These are phyloP conservation scores for Anodontia alba DNA, from an alignment of 2,888 invertebrate genomes.

Conservation along the genomic window DNA sequence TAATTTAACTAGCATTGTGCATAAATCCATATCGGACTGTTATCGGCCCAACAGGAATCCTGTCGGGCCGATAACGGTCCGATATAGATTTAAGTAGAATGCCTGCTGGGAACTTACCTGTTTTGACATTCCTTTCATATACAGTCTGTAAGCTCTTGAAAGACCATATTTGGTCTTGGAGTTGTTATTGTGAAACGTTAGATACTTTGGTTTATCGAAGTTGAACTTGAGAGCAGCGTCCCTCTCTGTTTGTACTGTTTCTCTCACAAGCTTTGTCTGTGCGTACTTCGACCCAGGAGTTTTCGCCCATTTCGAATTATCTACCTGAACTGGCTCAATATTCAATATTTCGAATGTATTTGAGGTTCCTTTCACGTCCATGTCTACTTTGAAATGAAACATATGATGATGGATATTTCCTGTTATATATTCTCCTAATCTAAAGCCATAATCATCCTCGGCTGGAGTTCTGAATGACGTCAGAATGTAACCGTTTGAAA, in stretches of 20 bases:
- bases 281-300: conserved; percentile 48
- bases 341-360: conserved; percentile 74
- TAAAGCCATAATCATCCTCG: conserved; percentile 61
- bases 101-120: too few relatives aligned
- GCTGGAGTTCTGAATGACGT: conserved; percentile 43
- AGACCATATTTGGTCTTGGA: conserved; percentile 62
- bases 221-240: conserved; percentile 73
- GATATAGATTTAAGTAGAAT: too few relatives aligned
- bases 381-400: conserved; percentile 72
- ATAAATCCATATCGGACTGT: too few relatives aligned
- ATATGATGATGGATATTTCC: conserved; percentile 76
- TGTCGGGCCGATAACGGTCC: too few relatives aligned
- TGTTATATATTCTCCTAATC: conserved; percentile 57
- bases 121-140: conserved; percentile 30
- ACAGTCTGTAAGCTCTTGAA: conserved; percentile 68
- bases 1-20: too few relatives aligned
- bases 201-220: conserved; percentile 74
- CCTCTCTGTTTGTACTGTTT: conserved; percentile 60
- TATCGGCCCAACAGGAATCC: too few relatives aligned
- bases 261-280: conserved; percentile 43
- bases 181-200: conserved; percentile 69
- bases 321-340: conserved; percentile 48
- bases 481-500: conserved; percentile 74
- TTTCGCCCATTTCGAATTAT: conserved; percentile 42
- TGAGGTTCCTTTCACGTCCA: conserved; percentile 70